phyloP scores from a whole-genome alignment of 2,113 vertebrate genomes.

The Gadus chalcogrammus region DNA sequence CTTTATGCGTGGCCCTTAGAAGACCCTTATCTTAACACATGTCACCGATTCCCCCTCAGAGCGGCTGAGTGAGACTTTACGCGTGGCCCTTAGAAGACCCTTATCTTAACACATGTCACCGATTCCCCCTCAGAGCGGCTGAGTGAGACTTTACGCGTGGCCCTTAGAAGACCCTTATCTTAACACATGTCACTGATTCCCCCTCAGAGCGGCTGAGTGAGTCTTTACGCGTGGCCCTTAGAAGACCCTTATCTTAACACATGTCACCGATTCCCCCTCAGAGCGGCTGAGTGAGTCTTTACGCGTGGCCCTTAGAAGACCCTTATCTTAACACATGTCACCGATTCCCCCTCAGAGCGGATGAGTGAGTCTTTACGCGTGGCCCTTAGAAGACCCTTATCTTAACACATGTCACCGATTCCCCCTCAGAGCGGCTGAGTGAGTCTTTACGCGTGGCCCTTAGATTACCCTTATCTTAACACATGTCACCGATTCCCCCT shows the following conservation, averaged over 20 bases:
- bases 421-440: constrained; percentile 85
- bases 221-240: constrained; percentile 85
- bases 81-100: too few relatives aligned
- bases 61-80: constrained; percentile 84
- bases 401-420: not conserved
- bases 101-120: too few relatives aligned
- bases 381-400: too few relatives aligned
- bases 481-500: not conserved
- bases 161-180: too few relatives aligned
- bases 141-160: constrained; percentile 74
- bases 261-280: constrained; percentile 62
- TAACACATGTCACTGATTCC: not conserved
- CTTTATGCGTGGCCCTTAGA: constrained; percentile 86
- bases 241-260: too few relatives aligned
- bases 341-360: constrained; percentile 77
- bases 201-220: constrained; percentile 90
- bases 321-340: too few relatives aligned
- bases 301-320: too few relatives aligned
- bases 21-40: too few relatives aligned
- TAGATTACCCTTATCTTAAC: too few relatives aligned
- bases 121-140: constrained; percentile 81
- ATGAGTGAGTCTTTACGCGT: constrained; percentile 79
- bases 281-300: constrained; percentile 89
- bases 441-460: constrained; percentile 89
- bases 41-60: constrained; percentile 80